A percentile compares a stretch with the other conserved stretches of the same genome.
Evolutionary conservation across 2,113 vertebrate genomes (phyloP).

Genomic region (Ctenomys sociabilis): DNA sequence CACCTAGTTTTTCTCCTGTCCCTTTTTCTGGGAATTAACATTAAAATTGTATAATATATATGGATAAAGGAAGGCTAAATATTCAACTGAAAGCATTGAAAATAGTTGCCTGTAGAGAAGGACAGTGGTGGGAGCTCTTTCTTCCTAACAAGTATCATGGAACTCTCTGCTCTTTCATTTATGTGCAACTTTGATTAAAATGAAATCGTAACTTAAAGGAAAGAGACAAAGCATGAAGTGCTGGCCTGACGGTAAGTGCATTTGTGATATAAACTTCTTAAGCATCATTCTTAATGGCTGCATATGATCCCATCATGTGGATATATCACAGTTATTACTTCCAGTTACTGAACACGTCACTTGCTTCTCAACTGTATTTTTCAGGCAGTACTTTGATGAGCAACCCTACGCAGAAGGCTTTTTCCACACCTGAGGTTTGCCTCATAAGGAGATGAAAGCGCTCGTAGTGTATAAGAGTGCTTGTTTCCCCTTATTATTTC

Average conservation of each 20-base stretch:
- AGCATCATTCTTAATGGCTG: neutral
- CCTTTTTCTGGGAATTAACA: neutral
- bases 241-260: neutral
- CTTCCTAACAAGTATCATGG: neutral
- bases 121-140: neutral
- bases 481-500: neutral
- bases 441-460: neutral
- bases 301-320: neutral
- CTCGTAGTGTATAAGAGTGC: neutral
- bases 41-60: neutral
- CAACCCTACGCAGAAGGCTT: neutral
- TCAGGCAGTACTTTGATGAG: neutral
- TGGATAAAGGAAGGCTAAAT: neutral
- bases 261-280: slow-evolving; percentile 28
- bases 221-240: neutral
- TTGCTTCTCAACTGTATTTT: neutral
- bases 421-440: neutral
- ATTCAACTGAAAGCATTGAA: neutral
- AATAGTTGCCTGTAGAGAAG: neutral
- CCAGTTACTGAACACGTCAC: neutral
- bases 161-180: neutral
- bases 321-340: neutral
- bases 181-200: slow-evolving; percentile 22
- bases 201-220: slow-evolving; percentile 11
- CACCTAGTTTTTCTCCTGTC: neutral